A percentile compares a stretch with the other conserved stretches of the same genome.
Evolutionary conservation across 2,113 vertebrate genomes (phyloP).

Genomic region (Pelusios castaneus): DNA sequence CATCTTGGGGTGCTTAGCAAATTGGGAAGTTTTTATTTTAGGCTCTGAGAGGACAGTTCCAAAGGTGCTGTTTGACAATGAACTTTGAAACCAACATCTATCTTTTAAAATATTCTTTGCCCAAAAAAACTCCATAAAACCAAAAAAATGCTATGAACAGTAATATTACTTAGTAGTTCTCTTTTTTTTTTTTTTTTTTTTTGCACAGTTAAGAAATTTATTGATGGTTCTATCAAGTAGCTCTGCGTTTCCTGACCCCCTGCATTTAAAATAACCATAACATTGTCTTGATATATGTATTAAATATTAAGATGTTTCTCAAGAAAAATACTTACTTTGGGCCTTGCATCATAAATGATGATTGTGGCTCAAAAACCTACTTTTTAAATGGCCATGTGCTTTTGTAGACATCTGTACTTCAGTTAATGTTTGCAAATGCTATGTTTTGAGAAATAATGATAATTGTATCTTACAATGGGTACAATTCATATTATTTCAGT

Average conservation of each 20-base stretch:
- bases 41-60: background rate
- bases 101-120: background rate
- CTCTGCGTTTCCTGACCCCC: background rate
- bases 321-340: background rate
- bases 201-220: background rate
- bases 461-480: background rate
- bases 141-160: background rate
- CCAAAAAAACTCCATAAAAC: background rate
- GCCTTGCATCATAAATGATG: background rate
- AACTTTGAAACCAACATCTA: background rate
- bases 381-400: background rate
- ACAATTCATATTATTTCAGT: slow-evolving; percentile 9
- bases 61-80: background rate
- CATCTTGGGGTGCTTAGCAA: background rate
- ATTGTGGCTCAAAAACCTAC: background rate
- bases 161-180: background rate
- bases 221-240: background rate
- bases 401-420: background rate
- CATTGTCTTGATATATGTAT: background rate
- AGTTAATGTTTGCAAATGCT: slow-evolving; percentile 9
- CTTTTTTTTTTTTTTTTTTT: background rate
- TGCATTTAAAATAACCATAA: background rate
- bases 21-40: background rate
- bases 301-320: background rate
- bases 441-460: slow-evolving; percentile 25